Evolutionary conservation across 2,113 vertebrate genomes (phyloP).

Genomic region (Cyanoramphus novaezelandiae): DNA sequence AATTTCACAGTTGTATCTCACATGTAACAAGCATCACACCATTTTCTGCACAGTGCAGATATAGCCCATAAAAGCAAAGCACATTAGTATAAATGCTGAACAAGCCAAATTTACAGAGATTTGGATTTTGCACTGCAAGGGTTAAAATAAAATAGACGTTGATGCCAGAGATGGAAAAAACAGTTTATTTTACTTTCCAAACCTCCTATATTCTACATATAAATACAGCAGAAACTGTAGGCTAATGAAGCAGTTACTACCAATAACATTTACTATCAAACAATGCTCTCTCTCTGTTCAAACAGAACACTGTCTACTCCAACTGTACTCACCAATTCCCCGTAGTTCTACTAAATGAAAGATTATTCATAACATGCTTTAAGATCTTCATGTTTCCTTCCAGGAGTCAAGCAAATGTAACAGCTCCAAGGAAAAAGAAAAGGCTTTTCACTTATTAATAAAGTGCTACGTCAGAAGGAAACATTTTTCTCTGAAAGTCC

Average conservation of each 20-base stretch:
- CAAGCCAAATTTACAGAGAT: background rate
- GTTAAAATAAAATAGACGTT: background rate
- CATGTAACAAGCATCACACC: background rate
- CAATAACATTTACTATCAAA: background rate
- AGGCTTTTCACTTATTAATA: background rate
- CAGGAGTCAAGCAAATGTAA: background rate
- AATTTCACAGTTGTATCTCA: background rate
- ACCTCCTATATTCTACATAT: background rate
- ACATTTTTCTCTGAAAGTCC: background rate
- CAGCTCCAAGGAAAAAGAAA: background rate
- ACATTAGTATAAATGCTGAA: background rate
- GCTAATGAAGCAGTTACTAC: background rate
- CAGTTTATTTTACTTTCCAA: background rate
- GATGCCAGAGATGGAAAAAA: background rate
- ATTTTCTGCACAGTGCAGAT: background rate
- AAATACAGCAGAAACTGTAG: background rate
- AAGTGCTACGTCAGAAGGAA: background rate
- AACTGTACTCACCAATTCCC: slow-evolving; percentile 65
- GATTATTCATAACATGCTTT: background rate
- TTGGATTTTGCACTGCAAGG: background rate
- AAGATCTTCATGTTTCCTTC: slow-evolving; percentile 29
- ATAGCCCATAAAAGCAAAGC: slow-evolving; percentile 12
- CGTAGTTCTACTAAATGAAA: background rate
- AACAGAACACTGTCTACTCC: background rate
- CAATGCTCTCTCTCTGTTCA: background rate